A percentile compares a stretch with the other conserved stretches of the same genome.
Evolutionary conservation across 2,113 vertebrate genomes (phyloP).

Genomic region (Corvus cornix): DNA sequence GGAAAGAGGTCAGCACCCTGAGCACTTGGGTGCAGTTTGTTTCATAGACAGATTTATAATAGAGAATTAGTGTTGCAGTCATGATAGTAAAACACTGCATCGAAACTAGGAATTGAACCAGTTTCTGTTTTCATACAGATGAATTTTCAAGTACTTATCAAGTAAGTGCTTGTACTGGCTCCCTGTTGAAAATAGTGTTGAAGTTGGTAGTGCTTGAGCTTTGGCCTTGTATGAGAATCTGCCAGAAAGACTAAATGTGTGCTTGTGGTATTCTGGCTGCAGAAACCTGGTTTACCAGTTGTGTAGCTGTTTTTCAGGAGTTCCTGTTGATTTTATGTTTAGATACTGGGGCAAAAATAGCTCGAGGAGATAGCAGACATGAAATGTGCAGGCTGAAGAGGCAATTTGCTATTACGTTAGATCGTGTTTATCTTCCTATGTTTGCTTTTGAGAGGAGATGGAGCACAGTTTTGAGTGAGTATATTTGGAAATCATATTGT

Average conservation of each 20-base stretch:
- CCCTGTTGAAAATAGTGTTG: background rate
- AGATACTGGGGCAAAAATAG: background rate
- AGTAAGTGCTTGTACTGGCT: background rate
- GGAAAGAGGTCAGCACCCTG: background rate
- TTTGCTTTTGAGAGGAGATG: background rate
- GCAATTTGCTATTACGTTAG: background rate
- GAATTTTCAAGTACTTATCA: background rate
- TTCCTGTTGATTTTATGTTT: background rate
- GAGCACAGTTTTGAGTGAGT: background rate
- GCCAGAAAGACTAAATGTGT: background rate
- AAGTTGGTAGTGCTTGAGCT: background rate
- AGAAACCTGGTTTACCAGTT: background rate
- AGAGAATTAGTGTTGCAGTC: background rate
- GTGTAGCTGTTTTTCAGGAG: background rate
- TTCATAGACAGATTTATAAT: accelerated
- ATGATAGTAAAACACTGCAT: background rate
- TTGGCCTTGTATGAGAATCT: background rate
- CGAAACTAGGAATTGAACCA: background rate
- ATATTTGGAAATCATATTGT: background rate
- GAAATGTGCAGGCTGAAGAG: background rate
- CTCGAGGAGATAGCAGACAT: background rate
- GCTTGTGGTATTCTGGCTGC: background rate
- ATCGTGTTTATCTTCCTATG: background rate
- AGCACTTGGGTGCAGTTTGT: background rate
- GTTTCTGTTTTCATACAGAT: background rate